Evolutionary conservation across 1,140 invertebrate genomes (phyloP).

Genomic region (honey bee (Apis mellifera)): Amel_HAv3.1 CM009936.2:15569001-15569500

Average conservation of each 20-base stretch:
- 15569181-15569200: constrained; percentile 40
- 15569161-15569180: constrained; percentile 3
- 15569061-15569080: not conserved
- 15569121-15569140: not conserved
- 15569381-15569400: constrained; percentile 48
- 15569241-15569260: constrained; percentile 45
- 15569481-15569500: constrained; percentile 3
- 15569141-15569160: not conserved
- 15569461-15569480: constrained; percentile 43
- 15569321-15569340: constrained; percentile 48
- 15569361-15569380: constrained; percentile 55
- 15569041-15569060: constrained; percentile 6
- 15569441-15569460: constrained; percentile 55
- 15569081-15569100: constrained; percentile 5
- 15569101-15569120: not conserved
- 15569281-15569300: constrained; percentile 80
- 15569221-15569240: not conserved
- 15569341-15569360: constrained; percentile 64
- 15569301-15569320: constrained; percentile 62
- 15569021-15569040: constrained; percentile 12
- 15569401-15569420: constrained; percentile 61
- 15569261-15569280: constrained; percentile 65
- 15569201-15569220: constrained; percentile 26
- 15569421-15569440: constrained; percentile 73
- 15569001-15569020: constrained; percentile 25